Percentiles rank a stretch among this genome's conserved stretches.
These are phyloP conservation scores for Dexiosoma caninum DNA, from an alignment of 2,888 invertebrate genomes.

Conservation along the genomic window DNA sequence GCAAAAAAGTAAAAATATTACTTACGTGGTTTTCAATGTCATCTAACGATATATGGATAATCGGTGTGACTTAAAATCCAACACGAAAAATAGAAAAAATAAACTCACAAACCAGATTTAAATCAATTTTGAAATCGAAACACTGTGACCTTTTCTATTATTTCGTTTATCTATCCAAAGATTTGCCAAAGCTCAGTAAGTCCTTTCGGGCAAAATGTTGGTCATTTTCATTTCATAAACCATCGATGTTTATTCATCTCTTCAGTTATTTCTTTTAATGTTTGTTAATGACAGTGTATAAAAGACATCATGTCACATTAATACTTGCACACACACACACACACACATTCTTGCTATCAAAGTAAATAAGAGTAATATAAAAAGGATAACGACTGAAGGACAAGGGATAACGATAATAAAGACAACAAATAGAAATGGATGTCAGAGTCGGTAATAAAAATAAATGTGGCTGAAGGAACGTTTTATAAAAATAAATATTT, in stretches of 20 bases:
- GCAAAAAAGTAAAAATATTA: too few relatives aligned
- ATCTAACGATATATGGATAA: too few relatives aligned
- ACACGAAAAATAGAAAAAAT: not conserved
- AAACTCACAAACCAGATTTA: too few relatives aligned
- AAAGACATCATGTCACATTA: slow-evolving; percentile 60
- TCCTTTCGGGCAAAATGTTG: slow-evolving; percentile 20
- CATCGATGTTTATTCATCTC: not conserved
- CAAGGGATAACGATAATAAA: slow-evolving; percentile 65
- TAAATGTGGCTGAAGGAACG: slow-evolving; percentile 71
- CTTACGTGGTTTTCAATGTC: too few relatives aligned
- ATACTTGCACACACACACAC: not conserved
- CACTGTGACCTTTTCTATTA: slow-evolving; percentile 14
- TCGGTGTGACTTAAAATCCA: not conserved
- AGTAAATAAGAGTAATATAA: slow-evolving; percentile 1
- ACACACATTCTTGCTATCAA: not conserved
- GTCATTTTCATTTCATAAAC: slow-evolving; percentile 29
- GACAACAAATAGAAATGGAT: slow-evolving; percentile 76
- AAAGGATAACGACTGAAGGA: slow-evolving; percentile 41
- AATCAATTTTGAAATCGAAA: slow-evolving; percentile 38
- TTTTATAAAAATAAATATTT: slow-evolving; percentile 34
- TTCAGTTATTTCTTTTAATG: slow-evolving; percentile 21
- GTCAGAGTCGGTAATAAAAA: slow-evolving; percentile 77
- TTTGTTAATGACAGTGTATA: slow-evolving; percentile 58
- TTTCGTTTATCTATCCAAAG: not conserved
- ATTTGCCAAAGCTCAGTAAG: slow-evolving; percentile 38